Conservation (phyloP, 2,888 invertebrate genomes). For the Cheilosia vernalis region DNA sequence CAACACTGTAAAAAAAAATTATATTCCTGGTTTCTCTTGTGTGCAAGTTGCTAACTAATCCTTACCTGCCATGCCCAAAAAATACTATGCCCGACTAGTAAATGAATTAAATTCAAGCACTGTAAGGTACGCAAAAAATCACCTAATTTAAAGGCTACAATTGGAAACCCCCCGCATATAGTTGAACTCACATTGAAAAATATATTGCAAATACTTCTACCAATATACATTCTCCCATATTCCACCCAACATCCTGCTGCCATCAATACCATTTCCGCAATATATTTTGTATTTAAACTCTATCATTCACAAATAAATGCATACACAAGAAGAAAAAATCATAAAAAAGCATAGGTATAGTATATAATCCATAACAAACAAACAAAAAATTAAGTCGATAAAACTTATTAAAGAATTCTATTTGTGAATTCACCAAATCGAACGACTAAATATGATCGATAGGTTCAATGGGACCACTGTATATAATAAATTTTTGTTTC, state of each 20-base stretch:
- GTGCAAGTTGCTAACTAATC: no score
- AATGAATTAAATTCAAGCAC: no score
- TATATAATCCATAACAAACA: conserved; percentile 28
- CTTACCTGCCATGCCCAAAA: no score
- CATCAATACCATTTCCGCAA: conserved; percentile 9
- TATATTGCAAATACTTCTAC: not conserved
- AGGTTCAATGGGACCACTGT: conserved; percentile 75
- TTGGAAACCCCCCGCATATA: not conserved
- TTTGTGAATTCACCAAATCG: conserved; percentile 56
- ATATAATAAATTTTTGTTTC: conserved; percentile 56
- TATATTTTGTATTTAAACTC: conserved; percentile 21
- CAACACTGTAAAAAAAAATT: no score
- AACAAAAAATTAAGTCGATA: conserved; percentile 35
- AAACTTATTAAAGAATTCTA: conserved; percentile 39
- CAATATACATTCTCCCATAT: not conserved
- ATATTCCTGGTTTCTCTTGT: no score
- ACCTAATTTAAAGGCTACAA: no score
- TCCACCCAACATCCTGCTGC: conserved; percentile 30
- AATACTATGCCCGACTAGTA: no score
- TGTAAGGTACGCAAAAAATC: no score
- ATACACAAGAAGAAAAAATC: not conserved
- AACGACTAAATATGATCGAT: conserved; percentile 66
- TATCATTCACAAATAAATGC: conserved; percentile 2
- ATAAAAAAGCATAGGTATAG: not conserved
- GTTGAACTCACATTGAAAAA: not conserved